Evolutionary conservation across 1,140 invertebrate genomes (phyloP).

Genomic region (Magallana gigas): DNA sequence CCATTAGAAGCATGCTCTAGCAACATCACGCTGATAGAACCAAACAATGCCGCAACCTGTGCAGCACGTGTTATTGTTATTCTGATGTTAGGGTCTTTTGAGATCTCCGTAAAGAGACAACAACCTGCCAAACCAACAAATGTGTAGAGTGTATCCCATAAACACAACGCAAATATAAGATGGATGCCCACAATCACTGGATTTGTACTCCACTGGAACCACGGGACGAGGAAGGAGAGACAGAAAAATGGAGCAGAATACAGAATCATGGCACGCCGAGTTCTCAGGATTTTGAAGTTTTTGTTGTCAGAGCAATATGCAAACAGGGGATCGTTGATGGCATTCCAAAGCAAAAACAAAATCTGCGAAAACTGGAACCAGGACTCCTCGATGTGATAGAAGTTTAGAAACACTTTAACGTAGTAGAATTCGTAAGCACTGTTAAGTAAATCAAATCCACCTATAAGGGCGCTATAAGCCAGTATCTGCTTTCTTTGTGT

Average conservation of each 20-base stretch:
- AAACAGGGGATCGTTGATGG: slow-evolving; percentile 80
- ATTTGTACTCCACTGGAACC: slow-evolving; percentile 77
- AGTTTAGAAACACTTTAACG: slow-evolving; percentile 79
- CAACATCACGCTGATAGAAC: slow-evolving; percentile 65
- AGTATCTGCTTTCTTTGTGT: slow-evolving; percentile 45
- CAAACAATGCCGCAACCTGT: slow-evolving; percentile 72
- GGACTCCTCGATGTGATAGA: slow-evolving; percentile 78
- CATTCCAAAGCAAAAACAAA: slow-evolving; percentile 80
- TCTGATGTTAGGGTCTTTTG: slow-evolving; percentile 70
- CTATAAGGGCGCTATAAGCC: slow-evolving; percentile 62
- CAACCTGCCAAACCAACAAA: slow-evolving; percentile 78
- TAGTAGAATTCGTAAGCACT: slow-evolving; percentile 74
- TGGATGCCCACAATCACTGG: slow-evolving; percentile 73
- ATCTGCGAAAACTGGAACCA: slow-evolving; percentile 80
- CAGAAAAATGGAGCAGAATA: slow-evolving; percentile 78
- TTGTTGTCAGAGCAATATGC: slow-evolving; percentile 78
- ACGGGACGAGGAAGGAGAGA: slow-evolving; percentile 78
- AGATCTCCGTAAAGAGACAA: slow-evolving; percentile 79
- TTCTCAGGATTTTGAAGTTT: slow-evolving; percentile 73
- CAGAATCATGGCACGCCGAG: slow-evolving; percentile 75
- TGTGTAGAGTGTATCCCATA: slow-evolving; percentile 80
- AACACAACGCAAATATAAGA: slow-evolving; percentile 77
- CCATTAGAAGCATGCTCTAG: slow-evolving; percentile 68
- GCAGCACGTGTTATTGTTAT: slow-evolving; percentile 75
- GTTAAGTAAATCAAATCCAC: slow-evolving; percentile 67